Evolutionary conservation across 2,888 invertebrate genomes (phyloP).

Genomic region (Drosophila neotestacea): DNA sequence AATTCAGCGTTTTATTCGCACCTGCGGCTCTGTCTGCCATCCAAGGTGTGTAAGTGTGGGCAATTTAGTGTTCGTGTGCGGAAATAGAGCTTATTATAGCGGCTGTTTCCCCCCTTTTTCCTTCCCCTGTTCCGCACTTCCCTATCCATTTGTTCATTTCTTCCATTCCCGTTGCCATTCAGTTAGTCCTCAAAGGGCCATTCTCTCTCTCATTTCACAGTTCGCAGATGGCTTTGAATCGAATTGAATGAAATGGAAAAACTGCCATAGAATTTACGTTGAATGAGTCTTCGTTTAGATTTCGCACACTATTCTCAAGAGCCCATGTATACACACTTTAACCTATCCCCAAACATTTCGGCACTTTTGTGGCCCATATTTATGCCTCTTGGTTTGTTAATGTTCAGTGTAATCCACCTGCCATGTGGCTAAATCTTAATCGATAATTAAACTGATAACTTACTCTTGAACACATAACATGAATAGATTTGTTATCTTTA

Average conservation of each 20-base stretch:
- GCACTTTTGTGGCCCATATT: constrained; percentile 51
- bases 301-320: constrained; percentile 71
- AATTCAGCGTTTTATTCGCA: constrained; percentile 79
- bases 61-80: constrained; percentile 66
- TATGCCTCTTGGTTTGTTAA: constrained; percentile 37
- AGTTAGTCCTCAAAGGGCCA: constrained; percentile 51
- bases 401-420: constrained; percentile 7
- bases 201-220: constrained; percentile 70
- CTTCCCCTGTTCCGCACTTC: no score
- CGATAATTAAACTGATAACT: constrained; percentile 29
- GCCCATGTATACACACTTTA: constrained; percentile 45
- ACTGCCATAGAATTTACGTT: constrained; percentile 66
- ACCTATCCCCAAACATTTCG: constrained; percentile 25
- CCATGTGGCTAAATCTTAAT: constrained; percentile 32
- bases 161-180: constrained; percentile 24
- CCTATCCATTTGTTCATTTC: not conserved
- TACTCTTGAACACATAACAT: not conserved
- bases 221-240: constrained; percentile 63
- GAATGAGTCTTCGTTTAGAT: constrained; percentile 72
- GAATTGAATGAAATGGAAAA: constrained; percentile 70
- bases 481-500: not conserved
- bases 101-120: constrained; percentile 16
- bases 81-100: constrained; percentile 77
- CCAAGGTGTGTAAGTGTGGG: constrained; percentile 56
- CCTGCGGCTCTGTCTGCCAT: constrained; percentile 64